Evolutionary conservation across 2,113 vertebrate genomes (phyloP).

Genomic region (Butastur rufipennis): DNA sequence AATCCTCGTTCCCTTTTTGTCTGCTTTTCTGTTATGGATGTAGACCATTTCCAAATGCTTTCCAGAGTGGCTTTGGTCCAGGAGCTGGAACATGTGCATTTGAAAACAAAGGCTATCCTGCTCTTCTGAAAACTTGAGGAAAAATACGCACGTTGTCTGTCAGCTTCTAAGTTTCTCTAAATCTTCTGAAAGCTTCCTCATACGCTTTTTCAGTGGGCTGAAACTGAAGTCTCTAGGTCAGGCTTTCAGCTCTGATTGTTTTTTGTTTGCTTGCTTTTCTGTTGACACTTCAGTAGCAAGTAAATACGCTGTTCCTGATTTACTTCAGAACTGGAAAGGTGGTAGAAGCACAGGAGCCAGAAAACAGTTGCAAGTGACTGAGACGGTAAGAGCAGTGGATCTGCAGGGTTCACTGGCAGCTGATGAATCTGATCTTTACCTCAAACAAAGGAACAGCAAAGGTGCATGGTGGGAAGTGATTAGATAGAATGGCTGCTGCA

Average conservation of each 20-base stretch:
- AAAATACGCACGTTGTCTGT: not conserved
- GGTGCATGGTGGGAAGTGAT: accelerated
- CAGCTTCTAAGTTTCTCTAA: not conserved
- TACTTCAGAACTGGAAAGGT: not conserved
- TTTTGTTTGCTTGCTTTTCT: not conserved
- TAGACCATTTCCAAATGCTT: not conserved
- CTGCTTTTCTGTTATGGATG: not conserved
- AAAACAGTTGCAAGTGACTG: not conserved
- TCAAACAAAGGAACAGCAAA: not conserved
- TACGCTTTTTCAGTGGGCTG: not conserved
- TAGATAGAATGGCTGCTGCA: accelerated
- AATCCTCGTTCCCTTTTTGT: not conserved
- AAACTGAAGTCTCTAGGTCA: not conserved
- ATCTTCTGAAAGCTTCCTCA: not conserved
- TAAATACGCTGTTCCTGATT: not conserved
- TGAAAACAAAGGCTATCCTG: not conserved
- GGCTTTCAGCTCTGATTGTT: not conserved
- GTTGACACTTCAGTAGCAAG: not conserved
- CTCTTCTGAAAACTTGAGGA: not conserved
- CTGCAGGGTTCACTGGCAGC: not conserved
- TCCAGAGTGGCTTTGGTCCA: not conserved
- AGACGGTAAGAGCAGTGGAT: not conserved
- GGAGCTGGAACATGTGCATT: not conserved
- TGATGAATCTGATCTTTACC: accelerated
- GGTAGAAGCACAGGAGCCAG: not conserved